Base-by-base conservation (phyloP, 1,140 invertebrate species). In the Halesus radiatus region DNA sequence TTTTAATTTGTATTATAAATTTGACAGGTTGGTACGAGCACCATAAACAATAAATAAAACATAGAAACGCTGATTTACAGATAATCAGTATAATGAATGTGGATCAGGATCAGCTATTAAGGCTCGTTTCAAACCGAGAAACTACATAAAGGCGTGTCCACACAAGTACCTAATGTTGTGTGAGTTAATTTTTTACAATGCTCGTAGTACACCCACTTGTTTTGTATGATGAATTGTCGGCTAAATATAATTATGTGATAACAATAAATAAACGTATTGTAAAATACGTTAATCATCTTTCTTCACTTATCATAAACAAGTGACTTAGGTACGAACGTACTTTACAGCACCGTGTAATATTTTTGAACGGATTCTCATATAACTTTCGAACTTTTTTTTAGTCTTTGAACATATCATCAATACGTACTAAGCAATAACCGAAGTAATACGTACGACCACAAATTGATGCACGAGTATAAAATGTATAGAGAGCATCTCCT, bases 111-210 rank as follows among this genome's bases (percentile, higher is more conserved):
- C 26, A 52, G n/a, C 22, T 45, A 22, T 20, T 72, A 72, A 66
- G 29, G 22, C 62, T 15, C 16, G 62, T 29, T 66, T 29, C 8
- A 66, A 66, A 66, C 22, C 5, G 16, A 29, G 62, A 66, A 66
- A 66, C 62, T 72, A 52, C 68, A 72, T 52, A 72, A 72, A 72
- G 68, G 68, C 68, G 68, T 72, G 62, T 66, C 62, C 26, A 26
- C 22, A 66, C 16, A 32, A 66, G 62, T 32, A 66, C n/a, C n/a
- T n/a, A 26, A 66, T 22, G 56, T 29, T n/a, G 37, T 52, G 10
- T 6, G 37, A 72, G 37, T 72, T 18, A 16, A 50, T 50, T 52
- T 72, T 70, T 37, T 20, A 50, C 50, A 20, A 3, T 26, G 16
- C 62, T 26, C n/a, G 62, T n/a, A 8, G 56, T 23, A 60, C 62